phyloP scores from a whole-genome alignment of 1,140 invertebrate species.

The Halyomorpha halys region DNA sequence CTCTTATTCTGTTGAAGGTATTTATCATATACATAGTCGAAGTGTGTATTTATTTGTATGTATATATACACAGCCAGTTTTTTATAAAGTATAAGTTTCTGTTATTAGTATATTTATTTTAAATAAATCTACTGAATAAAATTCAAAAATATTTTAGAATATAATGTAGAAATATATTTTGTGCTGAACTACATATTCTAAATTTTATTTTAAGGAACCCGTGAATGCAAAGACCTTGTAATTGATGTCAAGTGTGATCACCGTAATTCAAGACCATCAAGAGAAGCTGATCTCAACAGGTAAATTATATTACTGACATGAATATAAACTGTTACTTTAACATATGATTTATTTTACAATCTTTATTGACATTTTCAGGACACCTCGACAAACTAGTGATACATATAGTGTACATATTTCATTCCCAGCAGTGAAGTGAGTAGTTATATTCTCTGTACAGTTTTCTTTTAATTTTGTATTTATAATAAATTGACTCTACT shows the following conservation, averaged over 20 bases:
- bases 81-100: too few relatives aligned
- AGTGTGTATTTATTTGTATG: not conserved
- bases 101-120: too few relatives aligned
- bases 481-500: slow-evolving; percentile 33
- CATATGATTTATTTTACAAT: not conserved
- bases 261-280: slow-evolving; percentile 48
- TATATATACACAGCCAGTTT: too few relatives aligned
- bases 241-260: slow-evolving; percentile 86
- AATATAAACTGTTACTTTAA: not conserved
- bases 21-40: slow-evolving; percentile 24
- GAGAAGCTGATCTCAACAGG: slow-evolving; percentile 38
- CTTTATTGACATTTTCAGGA: slow-evolving; percentile 21
- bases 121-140: not conserved
- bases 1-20: slow-evolving; percentile 73
- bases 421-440: slow-evolving; percentile 87
- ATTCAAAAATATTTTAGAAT: not conserved
- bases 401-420: slow-evolving; percentile 81
- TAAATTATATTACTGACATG: slow-evolving; percentile 1
- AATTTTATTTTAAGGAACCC: slow-evolving; percentile 36
- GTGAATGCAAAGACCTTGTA: slow-evolving; percentile 76
- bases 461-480: too few relatives aligned
- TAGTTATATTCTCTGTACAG: slow-evolving; percentile 30
- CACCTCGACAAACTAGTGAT: slow-evolving; percentile 55
- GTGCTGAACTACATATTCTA: not conserved
- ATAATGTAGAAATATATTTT: too few relatives aligned